phyloP scores from a whole-genome alignment of 1,140 invertebrate species.

The Drosophila lacertosa region DNA sequence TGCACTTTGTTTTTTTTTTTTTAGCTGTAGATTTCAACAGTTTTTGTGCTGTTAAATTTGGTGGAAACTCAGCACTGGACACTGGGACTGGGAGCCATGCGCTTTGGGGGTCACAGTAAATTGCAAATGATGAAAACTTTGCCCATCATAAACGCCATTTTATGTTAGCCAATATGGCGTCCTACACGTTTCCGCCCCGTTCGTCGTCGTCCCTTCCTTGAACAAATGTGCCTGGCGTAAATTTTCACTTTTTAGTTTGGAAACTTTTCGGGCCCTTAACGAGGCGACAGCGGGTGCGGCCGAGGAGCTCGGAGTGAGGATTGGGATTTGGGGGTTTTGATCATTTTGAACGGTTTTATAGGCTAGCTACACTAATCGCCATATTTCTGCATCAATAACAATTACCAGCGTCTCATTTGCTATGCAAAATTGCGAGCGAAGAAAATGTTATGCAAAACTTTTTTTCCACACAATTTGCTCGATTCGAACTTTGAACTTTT shows the following conservation, averaged over 20 bases:
- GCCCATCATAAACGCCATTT: constrained; percentile 75
- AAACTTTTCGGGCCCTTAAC: constrained; percentile 46
- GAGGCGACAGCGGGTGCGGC: not conserved
- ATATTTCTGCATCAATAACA: constrained; percentile 74
- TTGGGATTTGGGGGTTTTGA: not conserved
- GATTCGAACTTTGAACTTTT: constrained; percentile 7
- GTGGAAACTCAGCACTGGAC: constrained; percentile 49
- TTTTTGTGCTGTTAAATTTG: constrained; percentile 70
- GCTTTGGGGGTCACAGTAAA: constrained; percentile 62
- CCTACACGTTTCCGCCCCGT: constrained; percentile 26
- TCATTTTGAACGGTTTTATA: not conserved
- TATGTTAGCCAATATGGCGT: constrained; percentile 73
- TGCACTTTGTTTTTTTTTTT: constrained; percentile 17
- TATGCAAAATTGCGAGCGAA: constrained; percentile 36
- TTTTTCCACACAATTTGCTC: too few species aligned
- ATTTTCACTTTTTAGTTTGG: constrained; percentile 71
- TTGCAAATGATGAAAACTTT: constrained; percentile 75
- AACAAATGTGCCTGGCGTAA: constrained; percentile 45
- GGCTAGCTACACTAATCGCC: constrained; percentile 56
- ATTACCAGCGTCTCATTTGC: constrained; percentile 59
- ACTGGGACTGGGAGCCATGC: not conserved
- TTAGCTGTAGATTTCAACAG: constrained; percentile 12
- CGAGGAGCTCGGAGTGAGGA: too few species aligned
- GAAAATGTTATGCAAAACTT: constrained; percentile 5
- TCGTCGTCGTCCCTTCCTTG: not conserved